Base-by-base conservation (phyloP, 35 echinoderm and acorn worm genomes). In the Ophiothrix spiculata region DNA sequence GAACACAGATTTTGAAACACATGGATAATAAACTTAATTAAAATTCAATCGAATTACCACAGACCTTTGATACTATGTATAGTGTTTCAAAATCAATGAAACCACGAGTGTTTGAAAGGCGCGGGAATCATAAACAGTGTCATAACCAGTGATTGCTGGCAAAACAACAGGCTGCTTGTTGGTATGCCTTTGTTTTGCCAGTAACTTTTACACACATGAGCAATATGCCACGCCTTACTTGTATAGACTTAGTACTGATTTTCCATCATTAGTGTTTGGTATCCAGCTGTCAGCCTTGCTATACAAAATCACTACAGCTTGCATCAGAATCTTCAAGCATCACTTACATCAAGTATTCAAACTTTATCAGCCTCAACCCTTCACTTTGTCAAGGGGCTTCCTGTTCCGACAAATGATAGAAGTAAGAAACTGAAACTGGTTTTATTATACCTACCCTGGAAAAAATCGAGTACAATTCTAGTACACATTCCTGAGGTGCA, bases 281-380 rank as follows among this genome's bases (percentile, higher is more conserved):
- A 29, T 77, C 32, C 75, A 34, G 75, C 75, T 77, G 75, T 36
- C 14, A 77, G 75, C 75, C 36, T 77, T 31, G 75, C 75, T 77
- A 77, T 31, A 31, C 75, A 23, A 77, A 77, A 77, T 36, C 75
- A 77, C 75, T 32, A 77, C 45, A 54, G 33, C 34, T 77, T n/a
- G 16, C 75, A 77, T 33, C 33, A 77, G 75, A 4, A 31, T 36
- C 31, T 77, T n/a, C n/a, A n/a, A n/a, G n/a, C n/a, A n/a, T n/a
- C n/a, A n/a, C n/a, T n/a, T n/a, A n/a, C n/a, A n/a, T n/a, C 75
- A 77, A 54, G 45, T 21, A 54, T 54, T 54, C 45, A 54, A 11
- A 11, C 21, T 11, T 54, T 54, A 54, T 54, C 45, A 54, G 75
- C 31, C 75, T 77, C 36, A 13, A 34, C 31, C 36, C 31, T 34